Conservation (phyloP, 2,113 vertebrate genomes). For the Phycodurus eques region DNA sequence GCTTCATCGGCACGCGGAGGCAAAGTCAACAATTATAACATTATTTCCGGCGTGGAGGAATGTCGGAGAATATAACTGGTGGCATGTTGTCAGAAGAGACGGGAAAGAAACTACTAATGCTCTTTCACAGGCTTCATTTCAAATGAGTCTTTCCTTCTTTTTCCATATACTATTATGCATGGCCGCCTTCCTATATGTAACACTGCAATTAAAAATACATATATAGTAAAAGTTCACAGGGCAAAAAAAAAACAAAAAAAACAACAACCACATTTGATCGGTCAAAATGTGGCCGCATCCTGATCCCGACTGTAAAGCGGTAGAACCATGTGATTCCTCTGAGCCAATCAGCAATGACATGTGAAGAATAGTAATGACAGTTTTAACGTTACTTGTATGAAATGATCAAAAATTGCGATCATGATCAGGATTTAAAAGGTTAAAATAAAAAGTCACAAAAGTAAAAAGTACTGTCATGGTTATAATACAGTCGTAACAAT, state of each 20-base stretch:
- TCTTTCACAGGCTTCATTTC: slow-evolving; percentile 54
- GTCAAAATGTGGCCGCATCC: neutral
- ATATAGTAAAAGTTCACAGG: neutral
- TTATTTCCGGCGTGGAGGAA: slow-evolving; percentile 66
- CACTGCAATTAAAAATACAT: slow-evolving; percentile 19
- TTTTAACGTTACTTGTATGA: neutral
- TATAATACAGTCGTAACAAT: too few relatives aligned
- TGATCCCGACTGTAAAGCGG: neutral
- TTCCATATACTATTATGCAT: slow-evolving; percentile 53
- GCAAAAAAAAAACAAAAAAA: neutral
- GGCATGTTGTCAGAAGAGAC: slow-evolving; percentile 65
- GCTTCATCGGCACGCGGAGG: slow-evolving; percentile 68
- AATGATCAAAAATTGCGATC: neutral
- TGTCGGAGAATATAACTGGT: slow-evolving; percentile 68
- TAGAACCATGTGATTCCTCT: neutral
- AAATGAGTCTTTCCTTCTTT: slow-evolving; percentile 47
- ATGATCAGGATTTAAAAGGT: too few relatives aligned
- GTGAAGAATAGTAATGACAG: too few relatives aligned
- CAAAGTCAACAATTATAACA: slow-evolving; percentile 74
- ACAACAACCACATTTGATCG: too few relatives aligned
- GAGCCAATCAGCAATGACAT: neutral
- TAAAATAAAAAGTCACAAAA: too few relatives aligned
- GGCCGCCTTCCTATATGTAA: slow-evolving; percentile 48
- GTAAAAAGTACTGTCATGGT: too few relatives aligned
- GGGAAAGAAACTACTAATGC: slow-evolving; percentile 50